Evolutionary conservation across 2,888 invertebrate genomes (phyloP), one percentile per base, ranked within the genome.

Genomic region (Falcaria lacertinaria): DNA sequence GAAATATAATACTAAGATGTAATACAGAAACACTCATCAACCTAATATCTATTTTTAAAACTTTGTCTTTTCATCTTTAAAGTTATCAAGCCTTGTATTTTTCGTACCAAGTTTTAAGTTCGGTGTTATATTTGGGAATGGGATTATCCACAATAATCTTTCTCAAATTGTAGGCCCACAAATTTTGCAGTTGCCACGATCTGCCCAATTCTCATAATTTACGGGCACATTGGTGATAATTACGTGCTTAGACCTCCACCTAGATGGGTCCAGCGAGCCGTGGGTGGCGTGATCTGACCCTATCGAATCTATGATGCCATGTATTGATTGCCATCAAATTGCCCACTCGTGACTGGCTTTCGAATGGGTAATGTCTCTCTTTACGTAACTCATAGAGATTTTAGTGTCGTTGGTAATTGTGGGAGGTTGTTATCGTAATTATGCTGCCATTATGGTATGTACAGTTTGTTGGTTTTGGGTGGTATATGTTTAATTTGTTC

Each of bases 301-400:
- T 33, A 41, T 46, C 43, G 43, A 41, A 41, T 33, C 43, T 22
- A 28, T 17, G 22, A 34, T 17, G 19, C 37, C 15, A 14, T 41
- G 35, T 75, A 82, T 82, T 76, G 87, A 85, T 86, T 74, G 78
- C 77, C 64, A 80, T 80, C 80, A 85, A 86, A 88, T 86, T 79
- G 83, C 60, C 37, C 39, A 66, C 64, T 86, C 88, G 88, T 88
- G 88, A 88, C 84, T 71, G 43, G 56, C 64, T 73, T 65, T 69
- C 68, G 57, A 63, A 52, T 58, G 54, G 68, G 66, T 85, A 85
- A 88, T 84, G 87, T 86, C 86, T 87, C 76, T 82, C 79, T 87
- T 80, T 81, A 75, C 73, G 72, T 76, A 74, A 77, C 63, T 46
- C 48, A 54, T 45, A 52, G 49, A 47, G 49, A 48, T 49, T 43